These are phyloP conservation scores for Oxytorus armatus DNA, from an alignment of 2,888 invertebrate genomes.

Conservation along the genomic window DNA sequence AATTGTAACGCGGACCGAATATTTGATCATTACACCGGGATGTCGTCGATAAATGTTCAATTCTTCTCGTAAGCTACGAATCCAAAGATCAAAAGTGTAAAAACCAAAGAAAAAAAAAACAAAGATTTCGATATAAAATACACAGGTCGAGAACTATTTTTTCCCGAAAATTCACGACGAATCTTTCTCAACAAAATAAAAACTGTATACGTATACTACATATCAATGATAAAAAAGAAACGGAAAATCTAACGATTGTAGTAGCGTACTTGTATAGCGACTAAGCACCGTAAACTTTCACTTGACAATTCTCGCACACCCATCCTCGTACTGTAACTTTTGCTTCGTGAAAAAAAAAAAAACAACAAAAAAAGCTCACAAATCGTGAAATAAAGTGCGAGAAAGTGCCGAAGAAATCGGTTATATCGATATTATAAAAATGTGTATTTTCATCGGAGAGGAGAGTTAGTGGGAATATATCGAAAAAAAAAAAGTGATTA, in stretches of 20 bases:
- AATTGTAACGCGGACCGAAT: no score
- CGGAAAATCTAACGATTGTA: constrained; percentile 44
- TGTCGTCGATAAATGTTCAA: neutral
- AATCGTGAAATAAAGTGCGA: neutral
- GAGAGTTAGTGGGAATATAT: no score
- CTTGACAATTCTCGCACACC: constrained; percentile 49
- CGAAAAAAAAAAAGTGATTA: no score
- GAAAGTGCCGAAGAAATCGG: neutral
- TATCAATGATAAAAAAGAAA: constrained; percentile 39
- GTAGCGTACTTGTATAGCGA: constrained; percentile 36
- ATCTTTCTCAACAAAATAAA: constrained; percentile 4
- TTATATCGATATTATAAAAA: no score
- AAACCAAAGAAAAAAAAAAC: no score
- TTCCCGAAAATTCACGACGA: constrained; percentile 6
- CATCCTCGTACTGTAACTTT: constrained; percentile 9
- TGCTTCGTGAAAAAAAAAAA: constrained; percentile 22
- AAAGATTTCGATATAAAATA: no score
- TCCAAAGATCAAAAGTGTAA: no score
- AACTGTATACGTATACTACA: constrained; percentile 20
- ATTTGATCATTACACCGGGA: no score
- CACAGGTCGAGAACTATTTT: no score
- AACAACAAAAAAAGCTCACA: constrained; percentile 36
- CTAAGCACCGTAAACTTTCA: constrained; percentile 61
- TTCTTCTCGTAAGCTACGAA: no score
- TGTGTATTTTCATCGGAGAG: no score